These are phyloP conservation scores for Taeniopygia guttata DNA, from an alignment of 2,797 vertebrate species.

Conservation along the genomic window DNA sequence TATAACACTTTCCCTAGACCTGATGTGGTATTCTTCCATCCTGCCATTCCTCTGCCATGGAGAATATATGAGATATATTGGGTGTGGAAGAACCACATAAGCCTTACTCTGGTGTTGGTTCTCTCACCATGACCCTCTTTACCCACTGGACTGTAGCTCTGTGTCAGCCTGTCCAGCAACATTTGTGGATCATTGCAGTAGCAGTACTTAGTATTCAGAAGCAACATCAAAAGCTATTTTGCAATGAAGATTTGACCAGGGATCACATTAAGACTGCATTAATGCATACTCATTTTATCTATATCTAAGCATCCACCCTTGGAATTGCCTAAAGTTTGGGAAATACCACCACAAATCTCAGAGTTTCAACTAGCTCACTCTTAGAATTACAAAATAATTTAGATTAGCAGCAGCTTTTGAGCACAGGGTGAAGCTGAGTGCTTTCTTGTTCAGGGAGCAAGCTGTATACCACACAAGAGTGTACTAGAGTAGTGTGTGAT, in stretches of 20 bases:
- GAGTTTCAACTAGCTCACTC: not conserved
- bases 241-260: not conserved
- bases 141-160: not conserved
- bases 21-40: not conserved
- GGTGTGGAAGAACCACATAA: not conserved
- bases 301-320: not conserved
- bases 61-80: not conserved
- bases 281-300: not conserved
- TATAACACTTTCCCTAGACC: not conserved
- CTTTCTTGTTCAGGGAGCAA: constrained; percentile 11
- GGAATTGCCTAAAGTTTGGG: not conserved
- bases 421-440: not conserved
- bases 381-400: not conserved
- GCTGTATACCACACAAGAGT: not conserved
- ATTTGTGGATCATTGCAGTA: not conserved
- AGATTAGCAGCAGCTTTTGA: not conserved
- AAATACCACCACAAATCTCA: not conserved
- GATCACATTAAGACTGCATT: not conserved
- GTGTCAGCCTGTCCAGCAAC: not conserved
- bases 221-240: not conserved
- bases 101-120: not conserved
- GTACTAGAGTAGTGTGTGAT: not conserved
- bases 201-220: not conserved
- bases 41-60: not conserved
- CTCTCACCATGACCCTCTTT: not conserved